These are phyloP conservation scores for Phlogophora meticulosa DNA, from an alignment of 2,888 invertebrate genomes.

Conservation along the genomic window DNA sequence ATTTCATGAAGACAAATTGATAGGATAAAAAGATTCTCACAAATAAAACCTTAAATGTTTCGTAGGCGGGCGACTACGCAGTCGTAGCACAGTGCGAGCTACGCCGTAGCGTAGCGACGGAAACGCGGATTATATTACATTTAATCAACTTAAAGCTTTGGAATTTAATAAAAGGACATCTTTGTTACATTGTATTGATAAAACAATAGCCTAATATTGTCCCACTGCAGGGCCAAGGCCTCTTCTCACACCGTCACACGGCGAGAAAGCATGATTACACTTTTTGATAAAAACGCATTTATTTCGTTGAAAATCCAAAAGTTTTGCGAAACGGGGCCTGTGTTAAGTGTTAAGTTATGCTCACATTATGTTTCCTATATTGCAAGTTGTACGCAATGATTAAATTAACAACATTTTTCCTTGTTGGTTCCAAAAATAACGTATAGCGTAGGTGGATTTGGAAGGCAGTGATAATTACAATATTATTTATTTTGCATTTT, in stretches of 20 bases:
- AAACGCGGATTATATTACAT: neutral
- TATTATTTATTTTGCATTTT: conserved; percentile 20
- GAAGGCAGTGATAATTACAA: conserved; percentile 4
- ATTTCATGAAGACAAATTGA: conserved; percentile 22
- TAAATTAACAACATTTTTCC: neutral
- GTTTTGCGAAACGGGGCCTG: too few relatives aligned
- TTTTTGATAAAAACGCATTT: neutral
- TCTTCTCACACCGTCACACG: too few relatives aligned
- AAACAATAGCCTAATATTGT: too few relatives aligned
- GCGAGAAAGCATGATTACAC: neutral
- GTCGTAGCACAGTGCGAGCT: conserved; percentile 38
- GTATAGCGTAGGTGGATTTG: neutral
- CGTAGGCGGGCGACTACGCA: conserved; percentile 30
- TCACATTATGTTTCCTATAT: neutral
- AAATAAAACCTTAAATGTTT: conserved; percentile 11
- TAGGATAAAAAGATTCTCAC: conserved; percentile 21
- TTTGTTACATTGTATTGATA: neutral
- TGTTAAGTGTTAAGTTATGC: neutral
- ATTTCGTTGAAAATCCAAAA: neutral
- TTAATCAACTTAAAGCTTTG: neutral
- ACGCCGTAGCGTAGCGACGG: conserved; percentile 43
- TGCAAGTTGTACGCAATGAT: neutral
- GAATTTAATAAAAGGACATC: neutral
- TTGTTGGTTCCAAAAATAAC: conserved; percentile 1
- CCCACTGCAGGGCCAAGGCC: too few relatives aligned